phyloP scores from a whole-genome alignment of 2,797 vertebrate species.

The Xiphorhynchus erythropygius region DNA sequence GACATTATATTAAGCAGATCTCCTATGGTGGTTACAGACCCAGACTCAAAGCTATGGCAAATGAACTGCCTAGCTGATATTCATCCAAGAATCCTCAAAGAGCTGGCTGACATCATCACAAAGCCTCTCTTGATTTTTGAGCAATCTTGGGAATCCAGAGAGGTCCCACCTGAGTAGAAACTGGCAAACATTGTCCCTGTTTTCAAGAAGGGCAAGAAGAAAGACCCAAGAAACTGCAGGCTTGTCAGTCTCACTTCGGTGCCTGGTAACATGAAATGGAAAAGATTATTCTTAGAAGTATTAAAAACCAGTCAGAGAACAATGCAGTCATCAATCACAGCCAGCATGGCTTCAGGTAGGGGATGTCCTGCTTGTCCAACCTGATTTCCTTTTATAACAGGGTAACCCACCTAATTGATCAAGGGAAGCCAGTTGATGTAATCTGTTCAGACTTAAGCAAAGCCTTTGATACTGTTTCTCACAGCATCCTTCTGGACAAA shows the following conservation, averaged over 20 bases:
- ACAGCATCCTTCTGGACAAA: not conserved
- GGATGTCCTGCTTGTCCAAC: not conserved
- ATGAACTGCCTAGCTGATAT: not conserved
- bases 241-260: not conserved
- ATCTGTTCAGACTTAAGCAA: not conserved
- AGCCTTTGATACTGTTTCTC: not conserved
- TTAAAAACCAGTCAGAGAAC: not conserved
- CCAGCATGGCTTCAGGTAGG: not conserved
- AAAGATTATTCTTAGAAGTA: not conserved
- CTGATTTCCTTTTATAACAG: not conserved
- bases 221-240: accelerated
- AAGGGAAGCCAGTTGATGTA: not conserved
- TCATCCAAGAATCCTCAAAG: not conserved
- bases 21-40: not conserved
- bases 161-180: not conserved
- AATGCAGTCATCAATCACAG: not conserved
- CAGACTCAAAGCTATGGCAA: not conserved
- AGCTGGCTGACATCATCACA: not conserved
- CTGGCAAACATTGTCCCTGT: not conserved
- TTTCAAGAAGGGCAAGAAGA: not conserved
- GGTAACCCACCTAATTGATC: not conserved
- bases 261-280: not conserved
- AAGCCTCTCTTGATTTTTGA: not conserved
- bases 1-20: not conserved
- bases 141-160: not conserved